A percentile compares a stretch with the other conserved stretches of the same genome.
These are phyloP conservation scores for Upupa epops DNA, from an alignment of 2,113 vertebrate genomes.

Conservation along the genomic window DNA sequence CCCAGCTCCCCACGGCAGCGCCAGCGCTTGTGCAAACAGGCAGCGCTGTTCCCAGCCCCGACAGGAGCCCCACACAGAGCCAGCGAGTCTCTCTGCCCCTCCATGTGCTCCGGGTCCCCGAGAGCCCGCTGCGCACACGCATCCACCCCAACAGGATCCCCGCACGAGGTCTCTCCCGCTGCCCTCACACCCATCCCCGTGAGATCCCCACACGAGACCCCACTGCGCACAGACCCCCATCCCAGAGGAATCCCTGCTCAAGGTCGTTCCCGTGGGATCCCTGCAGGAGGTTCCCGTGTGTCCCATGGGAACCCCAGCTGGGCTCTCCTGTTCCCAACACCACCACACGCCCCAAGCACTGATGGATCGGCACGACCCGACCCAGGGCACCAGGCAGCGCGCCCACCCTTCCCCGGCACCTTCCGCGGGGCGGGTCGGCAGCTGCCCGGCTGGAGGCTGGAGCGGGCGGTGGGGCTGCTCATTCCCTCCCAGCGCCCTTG, in stretches of 20 bases:
- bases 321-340: not conserved
- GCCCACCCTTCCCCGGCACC: not conserved
- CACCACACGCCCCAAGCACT: rapidly evolving
- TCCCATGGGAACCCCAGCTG: rapidly evolving
- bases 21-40: slow-evolving; percentile 1
- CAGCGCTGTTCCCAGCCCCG: not conserved
- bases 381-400: rapidly evolving
- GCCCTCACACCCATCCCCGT: not conserved
- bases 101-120: too few relatives aligned
- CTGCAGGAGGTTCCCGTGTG: not conserved
- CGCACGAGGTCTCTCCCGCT: not conserved
- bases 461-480: not conserved
- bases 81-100: too few relatives aligned
- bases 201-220: not conserved
- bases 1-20: not conserved
- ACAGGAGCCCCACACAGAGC: not conserved
- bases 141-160: too few relatives aligned
- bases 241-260: rapidly evolving
- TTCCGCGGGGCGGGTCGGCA: not conserved
- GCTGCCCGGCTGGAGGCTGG: not conserved
- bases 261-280: not conserved
- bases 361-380: rapidly evolving
- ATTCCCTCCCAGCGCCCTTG: not conserved
- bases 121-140: not conserved
- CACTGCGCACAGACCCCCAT: too few relatives aligned